Percentiles rank a stretch among this genome's conserved stretches.
Evolutionary conservation across 2,113 vertebrate genomes (phyloP).

Genomic region (Pao palembangensis): DNA sequence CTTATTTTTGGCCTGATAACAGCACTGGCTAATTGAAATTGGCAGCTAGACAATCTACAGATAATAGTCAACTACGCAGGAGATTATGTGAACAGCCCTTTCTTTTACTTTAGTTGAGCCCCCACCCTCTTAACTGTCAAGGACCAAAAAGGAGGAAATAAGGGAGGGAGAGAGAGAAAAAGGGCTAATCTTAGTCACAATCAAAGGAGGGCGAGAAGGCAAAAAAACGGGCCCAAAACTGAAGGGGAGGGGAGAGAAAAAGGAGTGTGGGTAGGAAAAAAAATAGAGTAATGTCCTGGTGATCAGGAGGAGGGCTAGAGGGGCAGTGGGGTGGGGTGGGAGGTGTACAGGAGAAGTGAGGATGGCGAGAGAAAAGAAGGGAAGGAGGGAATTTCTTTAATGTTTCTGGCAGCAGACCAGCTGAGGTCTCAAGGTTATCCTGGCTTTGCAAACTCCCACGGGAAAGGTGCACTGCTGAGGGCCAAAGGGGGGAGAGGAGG

Average conservation of each 20-base stretch:
- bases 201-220: conserved; percentile 66
- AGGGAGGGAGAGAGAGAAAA: conserved; percentile 58
- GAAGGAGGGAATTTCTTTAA: conserved; percentile 75
- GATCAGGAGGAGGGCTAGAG: conserved; percentile 63
- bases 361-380: conserved; percentile 61
- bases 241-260: conserved; percentile 37
- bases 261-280: conserved; percentile 17
- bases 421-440: conserved; percentile 83
- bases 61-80: conserved; percentile 69
- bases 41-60: conserved; percentile 78
- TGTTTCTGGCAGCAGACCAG: conserved; percentile 84
- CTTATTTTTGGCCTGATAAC: conserved; percentile 81
- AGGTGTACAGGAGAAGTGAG: conserved; percentile 61
- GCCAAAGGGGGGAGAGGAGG: conserved; percentile 43
- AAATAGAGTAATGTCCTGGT: conserved; percentile 70
- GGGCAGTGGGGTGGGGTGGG: conserved; percentile 34
- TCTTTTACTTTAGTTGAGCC: conserved; percentile 61
- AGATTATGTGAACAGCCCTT: conserved; percentile 77
- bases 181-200: conserved; percentile 76
- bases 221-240: conserved; percentile 48
- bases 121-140: conserved; percentile 55
- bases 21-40: conserved; percentile 78
- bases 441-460: conserved; percentile 85
- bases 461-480: conserved; percentile 84
- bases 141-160: conserved; percentile 66